Percentiles rank a stretch among this genome's conserved stretches.
Evolutionary conservation across 2,797 vertebrate species (phyloP).

Genomic region (Enteromius fasciolatus): DNA sequence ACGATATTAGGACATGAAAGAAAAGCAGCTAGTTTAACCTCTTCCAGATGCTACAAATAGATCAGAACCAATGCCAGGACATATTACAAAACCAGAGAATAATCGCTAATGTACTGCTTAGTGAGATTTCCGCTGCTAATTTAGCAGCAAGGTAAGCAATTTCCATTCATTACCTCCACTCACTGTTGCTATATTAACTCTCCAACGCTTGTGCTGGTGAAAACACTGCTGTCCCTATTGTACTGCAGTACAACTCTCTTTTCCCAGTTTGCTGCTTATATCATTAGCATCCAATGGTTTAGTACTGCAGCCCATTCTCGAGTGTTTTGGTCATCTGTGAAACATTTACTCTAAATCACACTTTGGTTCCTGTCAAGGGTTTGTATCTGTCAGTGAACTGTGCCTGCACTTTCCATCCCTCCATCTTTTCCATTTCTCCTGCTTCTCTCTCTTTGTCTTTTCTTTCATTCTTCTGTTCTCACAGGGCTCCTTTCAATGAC

Average conservation of each 20-base stretch:
- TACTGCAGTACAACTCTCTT: not conserved
- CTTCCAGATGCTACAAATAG: constrained; percentile 70
- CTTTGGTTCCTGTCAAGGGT: constrained; percentile 33
- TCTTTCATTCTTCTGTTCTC: constrained; percentile 24
- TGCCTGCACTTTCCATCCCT: constrained; percentile 21
- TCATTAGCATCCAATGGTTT: constrained; percentile 26
- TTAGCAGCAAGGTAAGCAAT: constrained; percentile 65
- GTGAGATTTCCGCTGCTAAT: constrained; percentile 67
- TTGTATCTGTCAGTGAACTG: constrained; percentile 34
- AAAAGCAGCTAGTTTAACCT: constrained; percentile 67
- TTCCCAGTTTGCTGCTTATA: constrained; percentile 38
- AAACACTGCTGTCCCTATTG: constrained; percentile 4
- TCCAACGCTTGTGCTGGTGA: constrained; percentile 38
- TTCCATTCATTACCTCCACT: constrained; percentile 48
- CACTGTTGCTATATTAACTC: constrained; percentile 64
- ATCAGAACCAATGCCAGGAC: constrained; percentile 68
- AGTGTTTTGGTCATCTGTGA: constrained; percentile 50
- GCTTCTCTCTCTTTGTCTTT: constrained; percentile 60
- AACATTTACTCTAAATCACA: constrained; percentile 43
- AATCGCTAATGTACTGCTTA: constrained; percentile 66
- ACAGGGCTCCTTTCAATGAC: constrained; percentile 51
- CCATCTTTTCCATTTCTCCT: constrained; percentile 44
- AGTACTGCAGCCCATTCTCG: constrained; percentile 12
- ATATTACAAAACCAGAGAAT: constrained; percentile 62
- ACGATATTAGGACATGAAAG: constrained; percentile 59